Evolutionary conservation across 2,113 vertebrate species (phyloP).

Genomic region (Scopus umbretta): DNA sequence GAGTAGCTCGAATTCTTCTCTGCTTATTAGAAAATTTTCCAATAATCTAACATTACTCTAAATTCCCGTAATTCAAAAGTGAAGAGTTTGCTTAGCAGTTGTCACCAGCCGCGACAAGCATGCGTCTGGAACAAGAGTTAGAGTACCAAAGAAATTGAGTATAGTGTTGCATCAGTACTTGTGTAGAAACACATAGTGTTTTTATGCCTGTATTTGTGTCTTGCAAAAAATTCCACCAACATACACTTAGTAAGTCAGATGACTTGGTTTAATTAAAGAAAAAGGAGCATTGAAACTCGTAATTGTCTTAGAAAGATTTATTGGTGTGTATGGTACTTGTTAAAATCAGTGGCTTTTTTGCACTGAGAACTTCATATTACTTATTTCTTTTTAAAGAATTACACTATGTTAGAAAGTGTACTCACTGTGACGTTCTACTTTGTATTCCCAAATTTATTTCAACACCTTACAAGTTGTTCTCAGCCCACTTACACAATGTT

Average conservation of each 20-base stretch:
- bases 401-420: neutral
- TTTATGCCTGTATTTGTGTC: neutral
- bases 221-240: neutral
- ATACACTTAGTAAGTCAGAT: neutral
- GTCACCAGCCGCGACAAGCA: neutral
- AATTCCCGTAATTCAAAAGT: slow-evolving; percentile 34
- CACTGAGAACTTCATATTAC: neutral
- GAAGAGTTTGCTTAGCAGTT: slow-evolving; percentile 41
- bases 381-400: neutral
- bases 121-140: slow-evolving; percentile 17
- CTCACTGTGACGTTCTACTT: neutral
- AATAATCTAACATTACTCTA: slow-evolving; percentile 27
- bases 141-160: neutral
- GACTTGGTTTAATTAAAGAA: neutral
- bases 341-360: slow-evolving; percentile 2
- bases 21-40: slow-evolving; percentile 55
- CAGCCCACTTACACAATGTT: neutral
- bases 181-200: neutral
- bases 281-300: neutral
- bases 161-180: neutral
- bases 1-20: slow-evolving; percentile 73
- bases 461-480: neutral
- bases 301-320: neutral
- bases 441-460: neutral
- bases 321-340: neutral